phyloP scores from a whole-genome alignment of 2,113 vertebrate species.

The Halcyon senegalensis region DNA sequence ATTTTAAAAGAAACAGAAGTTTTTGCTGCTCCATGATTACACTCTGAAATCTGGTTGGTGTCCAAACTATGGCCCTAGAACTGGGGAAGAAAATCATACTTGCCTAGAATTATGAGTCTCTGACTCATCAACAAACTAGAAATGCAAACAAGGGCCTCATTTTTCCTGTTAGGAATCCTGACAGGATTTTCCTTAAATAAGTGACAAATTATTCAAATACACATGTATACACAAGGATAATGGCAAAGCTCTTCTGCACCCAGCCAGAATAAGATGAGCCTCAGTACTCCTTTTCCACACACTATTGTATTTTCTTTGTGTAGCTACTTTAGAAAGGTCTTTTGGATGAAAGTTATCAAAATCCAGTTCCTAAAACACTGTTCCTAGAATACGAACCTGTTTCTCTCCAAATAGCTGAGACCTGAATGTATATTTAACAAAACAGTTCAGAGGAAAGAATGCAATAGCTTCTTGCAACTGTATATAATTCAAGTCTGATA shows the following conservation, averaged over 20 bases:
- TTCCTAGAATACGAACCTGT: not conserved
- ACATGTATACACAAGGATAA: not conserved
- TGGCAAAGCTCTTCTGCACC: not conserved
- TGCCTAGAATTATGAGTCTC: not conserved
- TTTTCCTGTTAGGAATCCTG: not conserved
- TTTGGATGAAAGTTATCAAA: not conserved
- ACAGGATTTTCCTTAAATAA: too few relatives aligned
- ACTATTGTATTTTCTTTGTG: not conserved
- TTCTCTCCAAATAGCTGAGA: not conserved
- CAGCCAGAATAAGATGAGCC: not conserved
- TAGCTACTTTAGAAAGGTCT: not conserved
- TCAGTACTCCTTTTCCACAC: not conserved
- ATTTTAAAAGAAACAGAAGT: not conserved
- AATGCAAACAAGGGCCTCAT: rapidly evolving
- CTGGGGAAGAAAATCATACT: not conserved
- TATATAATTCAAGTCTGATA: not conserved
- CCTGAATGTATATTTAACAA: not conserved
- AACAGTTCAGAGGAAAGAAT: not conserved
- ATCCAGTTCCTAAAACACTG: not conserved
- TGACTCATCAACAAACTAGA: not conserved
- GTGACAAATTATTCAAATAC: not conserved
- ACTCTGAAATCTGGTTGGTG: not conserved
- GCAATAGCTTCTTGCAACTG: not conserved
- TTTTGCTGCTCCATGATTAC: not conserved
- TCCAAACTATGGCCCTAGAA: not conserved